These are phyloP conservation scores for Stenopsyche tienmushanensis DNA, from an alignment of 1,140 invertebrate species.

Conservation along the genomic window DNA sequence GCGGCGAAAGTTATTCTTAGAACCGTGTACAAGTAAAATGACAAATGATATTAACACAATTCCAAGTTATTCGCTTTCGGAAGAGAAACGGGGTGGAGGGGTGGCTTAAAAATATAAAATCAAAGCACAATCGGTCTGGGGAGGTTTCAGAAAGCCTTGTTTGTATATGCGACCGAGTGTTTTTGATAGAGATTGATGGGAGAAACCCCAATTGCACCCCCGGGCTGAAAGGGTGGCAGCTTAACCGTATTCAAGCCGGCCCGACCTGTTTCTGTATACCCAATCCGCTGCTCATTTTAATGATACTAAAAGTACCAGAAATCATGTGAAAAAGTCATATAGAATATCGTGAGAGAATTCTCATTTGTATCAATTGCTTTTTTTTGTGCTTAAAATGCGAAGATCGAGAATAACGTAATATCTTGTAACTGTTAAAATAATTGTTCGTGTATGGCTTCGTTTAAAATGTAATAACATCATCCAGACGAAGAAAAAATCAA, in stretches of 20 bases:
- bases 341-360: too few species aligned
- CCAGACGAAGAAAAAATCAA: too few species aligned
- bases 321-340: slow-evolving; percentile 1
- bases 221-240: background rate
- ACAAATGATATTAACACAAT: slow-evolving; percentile 20
- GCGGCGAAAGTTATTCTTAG: slow-evolving; percentile 16
- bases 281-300: background rate
- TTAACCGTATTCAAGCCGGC: background rate
- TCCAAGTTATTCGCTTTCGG: background rate
- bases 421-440: too few species aligned
- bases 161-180: slow-evolving; percentile 27
- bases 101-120: slow-evolving; percentile 24
- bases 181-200: slow-evolving; percentile 33
- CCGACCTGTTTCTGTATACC: background rate
- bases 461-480: too few species aligned
- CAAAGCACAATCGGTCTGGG: slow-evolving; percentile 16
- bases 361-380: too few species aligned
- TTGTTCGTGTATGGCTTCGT: too few species aligned
- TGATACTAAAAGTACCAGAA: background rate
- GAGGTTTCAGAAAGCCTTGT: background rate
- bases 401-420: too few species aligned
- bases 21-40: slow-evolving; percentile 15
- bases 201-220: slow-evolving; percentile 13
- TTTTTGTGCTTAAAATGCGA: too few species aligned
- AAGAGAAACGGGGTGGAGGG: background rate